These are phyloP conservation scores for Leguminivora glycinivorella DNA, from an alignment of 1,140 invertebrate species.

Conservation along the genomic window DNA sequence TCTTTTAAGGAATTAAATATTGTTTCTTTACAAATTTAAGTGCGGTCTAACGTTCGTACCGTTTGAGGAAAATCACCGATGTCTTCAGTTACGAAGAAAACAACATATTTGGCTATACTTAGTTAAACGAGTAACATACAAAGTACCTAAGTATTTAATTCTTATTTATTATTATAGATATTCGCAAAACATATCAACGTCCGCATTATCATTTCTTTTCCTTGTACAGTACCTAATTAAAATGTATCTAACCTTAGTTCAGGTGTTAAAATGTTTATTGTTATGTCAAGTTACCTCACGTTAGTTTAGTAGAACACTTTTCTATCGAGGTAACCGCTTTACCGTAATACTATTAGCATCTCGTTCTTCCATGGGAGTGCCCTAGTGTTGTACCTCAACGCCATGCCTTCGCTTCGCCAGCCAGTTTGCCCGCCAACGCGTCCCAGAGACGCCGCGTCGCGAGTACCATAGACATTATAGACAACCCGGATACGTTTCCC, in stretches of 20 bases:
- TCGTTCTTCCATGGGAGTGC: constrained; percentile 26
- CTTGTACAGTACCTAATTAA: background rate
- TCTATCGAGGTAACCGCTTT: constrained; percentile 12
- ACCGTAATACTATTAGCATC: constrained; percentile 27
- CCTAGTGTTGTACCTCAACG: constrained; percentile 15
- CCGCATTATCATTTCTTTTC: background rate
- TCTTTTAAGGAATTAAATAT: too few species aligned
- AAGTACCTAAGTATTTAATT: too few species aligned
- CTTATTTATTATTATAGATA: too few species aligned
- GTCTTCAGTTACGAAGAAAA: too few species aligned
- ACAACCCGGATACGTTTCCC: constrained; percentile 46
- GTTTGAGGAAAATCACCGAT: too few species aligned
- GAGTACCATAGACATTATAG: constrained; percentile 56
- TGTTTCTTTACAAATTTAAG: too few species aligned
- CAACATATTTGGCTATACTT: too few species aligned
- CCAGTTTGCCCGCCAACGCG: constrained; percentile 53
- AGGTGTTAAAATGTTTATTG: constrained; percentile 1
- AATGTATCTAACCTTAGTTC: background rate
- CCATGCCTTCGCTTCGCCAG: constrained; percentile 26
- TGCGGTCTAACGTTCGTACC: too few species aligned
- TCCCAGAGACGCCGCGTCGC: constrained; percentile 50
- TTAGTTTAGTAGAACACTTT: background rate
- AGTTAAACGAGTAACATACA: too few species aligned
- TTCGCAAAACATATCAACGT: background rate
- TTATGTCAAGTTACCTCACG: background rate